Evolutionary conservation across 2,888 invertebrate genomes (phyloP).

Genomic region (Troglohyphantes excavatus): DNA sequence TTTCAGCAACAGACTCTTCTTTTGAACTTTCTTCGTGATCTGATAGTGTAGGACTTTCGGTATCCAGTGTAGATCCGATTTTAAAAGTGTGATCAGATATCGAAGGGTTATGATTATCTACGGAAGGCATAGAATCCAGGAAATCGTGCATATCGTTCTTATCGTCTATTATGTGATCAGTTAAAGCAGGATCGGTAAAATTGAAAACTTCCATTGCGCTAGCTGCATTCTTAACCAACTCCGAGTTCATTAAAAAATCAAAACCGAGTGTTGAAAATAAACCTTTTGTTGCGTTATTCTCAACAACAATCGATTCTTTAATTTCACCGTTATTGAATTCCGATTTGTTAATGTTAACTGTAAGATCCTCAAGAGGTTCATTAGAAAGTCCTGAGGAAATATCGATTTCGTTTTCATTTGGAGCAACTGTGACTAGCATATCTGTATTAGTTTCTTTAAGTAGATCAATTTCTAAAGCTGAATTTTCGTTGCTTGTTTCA

Average conservation of each 20-base stretch:
- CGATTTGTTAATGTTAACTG: neutral
- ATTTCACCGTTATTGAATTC: neutral
- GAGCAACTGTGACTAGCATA: neutral
- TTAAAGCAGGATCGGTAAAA: constrained; percentile 32
- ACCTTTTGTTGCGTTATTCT: neutral
- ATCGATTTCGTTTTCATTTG: neutral
- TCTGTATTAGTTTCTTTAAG: neutral
- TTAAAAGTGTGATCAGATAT: neutral
- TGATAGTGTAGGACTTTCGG: neutral
- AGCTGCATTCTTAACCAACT: constrained; percentile 44
- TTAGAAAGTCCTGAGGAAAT: neutral
- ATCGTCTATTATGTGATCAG: constrained; percentile 52
- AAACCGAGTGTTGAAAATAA: constrained; percentile 15
- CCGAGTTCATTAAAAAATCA: constrained; percentile 39
- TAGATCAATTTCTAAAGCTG: no score
- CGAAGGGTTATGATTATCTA: neutral
- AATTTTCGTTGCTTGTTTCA: no score
- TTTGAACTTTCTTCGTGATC: neutral
- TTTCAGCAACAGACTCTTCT: neutral
- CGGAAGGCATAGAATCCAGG: neutral
- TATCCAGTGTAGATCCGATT: neutral
- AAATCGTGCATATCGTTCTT: constrained; percentile 22
- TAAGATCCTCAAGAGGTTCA: neutral
- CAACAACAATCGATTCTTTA: neutral
- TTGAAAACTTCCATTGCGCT: constrained; percentile 45